A percentile compares a stretch with the other conserved stretches of the same genome.
Conservation (phyloP, 2,113 vertebrate genomes). For the Recurvirostra avosetta region DNA sequence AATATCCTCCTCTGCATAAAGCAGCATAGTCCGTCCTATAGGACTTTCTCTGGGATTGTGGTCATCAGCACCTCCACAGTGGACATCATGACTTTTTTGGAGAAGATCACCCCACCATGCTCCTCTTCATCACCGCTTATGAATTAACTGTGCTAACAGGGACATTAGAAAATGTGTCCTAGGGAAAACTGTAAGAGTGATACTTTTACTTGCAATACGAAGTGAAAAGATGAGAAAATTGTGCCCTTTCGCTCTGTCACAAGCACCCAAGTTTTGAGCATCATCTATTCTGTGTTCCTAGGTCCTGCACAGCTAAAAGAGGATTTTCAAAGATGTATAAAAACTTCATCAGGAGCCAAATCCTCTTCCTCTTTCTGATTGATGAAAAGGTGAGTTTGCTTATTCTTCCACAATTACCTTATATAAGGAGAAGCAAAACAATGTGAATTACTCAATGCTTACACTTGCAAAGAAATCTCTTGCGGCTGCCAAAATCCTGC, state of each 20-base stretch:
- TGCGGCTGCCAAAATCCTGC: neutral
- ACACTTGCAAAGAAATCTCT: neutral
- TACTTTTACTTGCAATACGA: neutral
- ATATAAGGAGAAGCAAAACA: neutral
- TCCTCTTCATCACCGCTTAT: neutral
- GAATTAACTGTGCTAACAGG: neutral
- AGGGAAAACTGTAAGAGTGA: neutral
- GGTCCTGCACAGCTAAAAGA: neutral
- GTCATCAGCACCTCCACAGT: neutral
- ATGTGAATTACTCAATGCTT: neutral
- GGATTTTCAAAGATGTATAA: neutral
- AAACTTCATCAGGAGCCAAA: neutral
- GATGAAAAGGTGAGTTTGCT: neutral
- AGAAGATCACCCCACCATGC: neutral
- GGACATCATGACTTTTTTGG: rapidly evolving
- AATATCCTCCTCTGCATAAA: neutral
- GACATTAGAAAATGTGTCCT: neutral
- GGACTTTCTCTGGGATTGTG: rapidly evolving
- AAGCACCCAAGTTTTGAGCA: neutral
- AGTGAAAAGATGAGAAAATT: neutral
- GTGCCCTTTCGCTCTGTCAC: neutral
- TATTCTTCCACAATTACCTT: neutral
- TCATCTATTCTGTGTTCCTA: neutral
- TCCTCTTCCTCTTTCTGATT: neutral
- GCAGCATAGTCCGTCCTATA: rapidly evolving